Evolutionary conservation across 1,140 invertebrate genomes (phyloP).

Genomic region (Bradysia coprophila): DNA sequence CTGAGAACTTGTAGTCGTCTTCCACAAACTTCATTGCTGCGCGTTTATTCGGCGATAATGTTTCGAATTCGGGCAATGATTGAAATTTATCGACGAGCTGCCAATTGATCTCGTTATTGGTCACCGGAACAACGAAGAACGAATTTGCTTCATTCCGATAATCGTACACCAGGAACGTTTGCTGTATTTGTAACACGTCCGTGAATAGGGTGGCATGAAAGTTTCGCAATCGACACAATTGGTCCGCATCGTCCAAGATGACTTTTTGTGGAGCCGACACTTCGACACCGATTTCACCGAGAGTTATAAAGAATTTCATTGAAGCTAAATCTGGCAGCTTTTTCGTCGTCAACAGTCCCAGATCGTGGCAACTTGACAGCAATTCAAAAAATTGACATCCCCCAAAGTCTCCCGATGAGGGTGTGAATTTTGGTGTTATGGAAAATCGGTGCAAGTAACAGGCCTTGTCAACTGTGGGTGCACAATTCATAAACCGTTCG

Average conservation of each 20-base stretch:
- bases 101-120: slow-evolving; percentile 40
- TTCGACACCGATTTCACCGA: slow-evolving; percentile 53
- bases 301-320: slow-evolving; percentile 74
- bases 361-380: no score
- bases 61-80: slow-evolving; percentile 4
- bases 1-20: slow-evolving; percentile 42
- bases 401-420: no score
- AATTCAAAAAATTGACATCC: no score
- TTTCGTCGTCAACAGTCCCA: slow-evolving; percentile 35
- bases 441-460: slow-evolving; percentile 15
- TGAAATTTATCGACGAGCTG: slow-evolving; percentile 26
- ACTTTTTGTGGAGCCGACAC: slow-evolving; percentile 28
- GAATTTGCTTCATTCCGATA: slow-evolving; percentile 32
- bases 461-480: slow-evolving; percentile 10
- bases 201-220: slow-evolving; percentile 50
- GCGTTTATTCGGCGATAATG: slow-evolving; percentile 27
- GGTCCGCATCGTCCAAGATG: slow-evolving; percentile 34
- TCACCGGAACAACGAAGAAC: slow-evolving; percentile 55
- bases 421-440: slow-evolving; percentile 10
- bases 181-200: slow-evolving; percentile 51
- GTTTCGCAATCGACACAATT: slow-evolving; percentile 12
- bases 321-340: slow-evolving; percentile 32
- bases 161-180: slow-evolving; percentile 58
- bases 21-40: slow-evolving; percentile 32
- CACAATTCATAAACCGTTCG: slow-evolving; percentile 9